Percentiles rank a stretch among this genome's conserved stretches.
These are phyloP conservation scores for Melieria omissa DNA, from an alignment of 2,888 invertebrate species.

Conservation along the genomic window DNA sequence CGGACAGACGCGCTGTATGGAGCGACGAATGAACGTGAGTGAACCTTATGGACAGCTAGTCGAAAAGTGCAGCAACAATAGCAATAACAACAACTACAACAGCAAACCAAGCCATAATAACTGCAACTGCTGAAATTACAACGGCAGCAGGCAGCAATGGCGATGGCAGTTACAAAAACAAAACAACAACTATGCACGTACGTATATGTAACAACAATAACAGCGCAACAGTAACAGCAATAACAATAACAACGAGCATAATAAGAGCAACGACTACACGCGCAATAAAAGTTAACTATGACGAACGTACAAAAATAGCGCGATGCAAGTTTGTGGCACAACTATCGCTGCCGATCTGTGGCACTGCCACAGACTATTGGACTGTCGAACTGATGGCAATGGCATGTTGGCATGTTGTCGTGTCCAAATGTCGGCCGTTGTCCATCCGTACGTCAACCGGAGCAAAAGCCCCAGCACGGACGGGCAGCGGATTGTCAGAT, in stretches of 20 bases:
- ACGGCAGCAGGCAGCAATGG: slow-evolving; percentile 15
- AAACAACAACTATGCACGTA: slow-evolving; percentile 8
- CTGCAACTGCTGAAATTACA: slow-evolving; percentile 28
- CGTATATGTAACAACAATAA: not conserved
- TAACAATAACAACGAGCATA: slow-evolving; percentile 6
- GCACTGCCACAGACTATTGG: no score
- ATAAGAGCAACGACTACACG: no score
- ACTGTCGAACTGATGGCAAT: not conserved
- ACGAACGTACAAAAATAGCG: not conserved
- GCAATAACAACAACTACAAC: slow-evolving; percentile 30
- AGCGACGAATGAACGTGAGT: no score
- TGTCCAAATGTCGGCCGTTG: slow-evolving; percentile 36
- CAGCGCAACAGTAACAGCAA: slow-evolving; percentile 19
- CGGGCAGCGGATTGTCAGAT: not conserved
- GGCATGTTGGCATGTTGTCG: slow-evolving; percentile 36
- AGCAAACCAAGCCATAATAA: slow-evolving; percentile 12
- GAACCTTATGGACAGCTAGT: not conserved
- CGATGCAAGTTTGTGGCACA: not conserved
- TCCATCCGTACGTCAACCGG: slow-evolving; percentile 30
- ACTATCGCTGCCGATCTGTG: no score
- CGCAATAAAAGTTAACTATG: slow-evolving; percentile 24
- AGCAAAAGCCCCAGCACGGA: not conserved
- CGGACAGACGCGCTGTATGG: no score
- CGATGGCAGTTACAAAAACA: not conserved
- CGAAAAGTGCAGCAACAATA: not conserved